phyloP scores from a whole-genome alignment of 2,888 invertebrate species.

The Folsomia candida region DNA sequence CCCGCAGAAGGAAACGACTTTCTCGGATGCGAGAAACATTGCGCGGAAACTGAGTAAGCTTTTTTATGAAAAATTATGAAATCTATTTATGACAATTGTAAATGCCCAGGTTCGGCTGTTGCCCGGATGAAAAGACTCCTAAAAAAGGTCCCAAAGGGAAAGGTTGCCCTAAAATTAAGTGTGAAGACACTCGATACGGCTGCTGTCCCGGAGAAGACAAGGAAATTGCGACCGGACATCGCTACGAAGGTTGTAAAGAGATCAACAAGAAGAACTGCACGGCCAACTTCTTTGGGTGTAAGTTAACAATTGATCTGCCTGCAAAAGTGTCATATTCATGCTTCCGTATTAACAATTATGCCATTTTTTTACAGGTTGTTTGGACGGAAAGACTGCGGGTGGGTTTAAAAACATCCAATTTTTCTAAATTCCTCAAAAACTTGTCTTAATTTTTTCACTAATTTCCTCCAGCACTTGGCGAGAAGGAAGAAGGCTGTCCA shows the following conservation, averaged over 20 bases:
- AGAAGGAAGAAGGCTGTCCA: slow-evolving; percentile 71
- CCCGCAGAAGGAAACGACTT: slow-evolving; percentile 75
- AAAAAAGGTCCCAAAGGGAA: slow-evolving; percentile 54
- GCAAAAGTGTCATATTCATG: too few species aligned
- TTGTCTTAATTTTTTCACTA: background rate
- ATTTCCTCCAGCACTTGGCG: slow-evolving; percentile 70
- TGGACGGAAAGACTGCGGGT: background rate
- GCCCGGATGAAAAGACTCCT: slow-evolving; percentile 56
- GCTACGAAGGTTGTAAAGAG: slow-evolving; percentile 58
- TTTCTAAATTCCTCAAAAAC: background rate
- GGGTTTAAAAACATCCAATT: background rate
- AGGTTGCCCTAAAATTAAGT: slow-evolving; percentile 43
- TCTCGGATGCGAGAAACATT: slow-evolving; percentile 68
- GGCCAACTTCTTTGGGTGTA: slow-evolving; percentile 58
- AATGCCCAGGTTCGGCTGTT: slow-evolving; percentile 58
- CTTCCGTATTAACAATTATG: too few species aligned
- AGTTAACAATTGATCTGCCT: too few species aligned
- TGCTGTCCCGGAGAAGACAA: slow-evolving; percentile 71
- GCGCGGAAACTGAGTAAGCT: slow-evolving; percentile 53
- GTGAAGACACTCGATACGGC: slow-evolving; percentile 60
- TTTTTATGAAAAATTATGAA: background rate
- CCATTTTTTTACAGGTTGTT: background rate
- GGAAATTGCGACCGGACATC: slow-evolving; percentile 63
- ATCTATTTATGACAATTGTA: slow-evolving; percentile 17
- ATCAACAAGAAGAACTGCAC: slow-evolving; percentile 53